Conservation (phyloP, 2,797 vertebrate species). For the Sardinella longiceps region DNA sequence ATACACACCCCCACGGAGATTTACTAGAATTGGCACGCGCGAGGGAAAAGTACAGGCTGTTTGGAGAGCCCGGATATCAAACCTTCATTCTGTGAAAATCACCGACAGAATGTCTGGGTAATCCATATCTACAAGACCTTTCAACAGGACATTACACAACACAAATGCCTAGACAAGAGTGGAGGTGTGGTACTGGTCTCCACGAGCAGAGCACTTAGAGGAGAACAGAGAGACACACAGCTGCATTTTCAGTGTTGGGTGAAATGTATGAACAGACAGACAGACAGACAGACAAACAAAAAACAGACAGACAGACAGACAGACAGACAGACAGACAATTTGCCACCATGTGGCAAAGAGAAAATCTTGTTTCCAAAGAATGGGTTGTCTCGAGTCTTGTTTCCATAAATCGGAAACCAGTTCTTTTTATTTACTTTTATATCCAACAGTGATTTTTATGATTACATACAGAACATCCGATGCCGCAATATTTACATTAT, state of each 20-base stretch:
- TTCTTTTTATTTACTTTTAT: no score
- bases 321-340: no score
- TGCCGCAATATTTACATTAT: no score
- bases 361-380: no score
- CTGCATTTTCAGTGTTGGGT: slow-evolving; percentile 42
- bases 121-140: background rate
- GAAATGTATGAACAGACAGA: slow-evolving; percentile 33
- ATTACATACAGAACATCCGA: no score
- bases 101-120: background rate
- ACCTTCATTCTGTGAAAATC: background rate
- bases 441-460: no score
- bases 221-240: slow-evolving; percentile 22
- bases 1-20: background rate
- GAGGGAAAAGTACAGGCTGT: slow-evolving; percentile 5
- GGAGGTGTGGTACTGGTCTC: slow-evolving; percentile 44
- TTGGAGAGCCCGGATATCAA: background rate
- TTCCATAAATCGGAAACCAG: no score
- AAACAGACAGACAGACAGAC: background rate
- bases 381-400: no score
- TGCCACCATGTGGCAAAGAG: no score
- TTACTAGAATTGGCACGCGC: background rate
- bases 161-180: background rate
- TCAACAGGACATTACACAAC: slow-evolving; percentile 2
- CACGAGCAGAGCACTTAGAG: slow-evolving; percentile 44
- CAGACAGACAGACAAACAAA: background rate